Evolutionary conservation across 2,113 vertebrate genomes (phyloP).

Genomic region (Antidorcas marsupialis): DNA sequence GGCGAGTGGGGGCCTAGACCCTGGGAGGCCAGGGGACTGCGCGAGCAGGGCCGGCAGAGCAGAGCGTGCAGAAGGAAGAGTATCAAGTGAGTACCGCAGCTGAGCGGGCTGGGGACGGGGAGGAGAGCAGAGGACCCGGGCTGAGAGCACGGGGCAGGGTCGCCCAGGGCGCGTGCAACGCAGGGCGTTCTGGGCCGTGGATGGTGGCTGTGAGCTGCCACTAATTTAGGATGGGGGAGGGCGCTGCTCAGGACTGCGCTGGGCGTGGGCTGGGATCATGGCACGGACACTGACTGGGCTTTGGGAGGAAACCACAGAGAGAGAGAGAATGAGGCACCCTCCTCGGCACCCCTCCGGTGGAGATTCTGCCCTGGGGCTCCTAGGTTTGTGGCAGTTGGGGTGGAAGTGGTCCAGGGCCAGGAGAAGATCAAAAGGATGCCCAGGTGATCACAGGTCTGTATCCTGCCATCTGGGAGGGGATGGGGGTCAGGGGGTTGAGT

Average conservation of each 20-base stretch:
- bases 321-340: neutral
- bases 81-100: conserved; percentile 34
- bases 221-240: neutral
- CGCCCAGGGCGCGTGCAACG: neutral
- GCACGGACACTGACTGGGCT: neutral
- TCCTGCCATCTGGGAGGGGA: neutral
- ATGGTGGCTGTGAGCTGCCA: neutral
- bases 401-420: neutral
- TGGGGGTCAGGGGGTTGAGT: neutral
- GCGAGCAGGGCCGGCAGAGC: neutral
- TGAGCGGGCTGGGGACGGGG: fast-evolving
- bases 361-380: neutral
- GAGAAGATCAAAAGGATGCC: neutral
- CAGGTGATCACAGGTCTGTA: neutral
- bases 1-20: conserved; percentile 52
- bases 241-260: neutral
- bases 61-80: conserved; percentile 19
- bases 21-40: conserved; percentile 36
- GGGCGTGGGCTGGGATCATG: neutral
- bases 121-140: neutral
- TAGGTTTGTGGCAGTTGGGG: neutral
- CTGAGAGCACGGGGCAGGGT: neutral
- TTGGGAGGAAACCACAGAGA: neutral
- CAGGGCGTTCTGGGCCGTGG: neutral
- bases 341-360: neutral